Base-by-base conservation (phyloP, 2,797 vertebrate genomes). In the Spheniscus humboldti region DNA sequence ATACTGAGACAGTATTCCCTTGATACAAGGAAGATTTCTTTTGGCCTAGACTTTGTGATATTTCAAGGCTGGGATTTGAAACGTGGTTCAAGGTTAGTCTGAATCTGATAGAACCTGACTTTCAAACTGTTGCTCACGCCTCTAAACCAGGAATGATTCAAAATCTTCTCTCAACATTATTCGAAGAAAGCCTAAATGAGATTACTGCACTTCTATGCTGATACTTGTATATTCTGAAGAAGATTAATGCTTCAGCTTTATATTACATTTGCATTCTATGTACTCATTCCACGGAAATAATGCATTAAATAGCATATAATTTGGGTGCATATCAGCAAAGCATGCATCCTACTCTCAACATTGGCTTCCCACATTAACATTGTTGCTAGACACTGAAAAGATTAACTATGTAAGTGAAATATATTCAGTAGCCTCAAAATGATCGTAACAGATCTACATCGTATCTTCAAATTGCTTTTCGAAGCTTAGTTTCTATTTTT, bases 401-500 rank as follows among this genome's bases (percentile, higher is more conserved):
- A 98, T 97, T 97, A 98, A 97, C 92, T 91, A 96, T 2, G 10
- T 68, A 95, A 97, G 90, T 95, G 92, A 97, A 98, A 97, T 96
- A 97, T 62, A 96, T 94, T 98, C 97, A 97, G 97, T 97, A 97
- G 96, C 90, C 95, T 97, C 96, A 97, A 92, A 98, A 97, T 94
- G 92, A 98, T 97, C 68, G 64, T 87, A 97, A 96, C 91, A 95
- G 91, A 96, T 92, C 96, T 96, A 97, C 94, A 97, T 18, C 9
- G 2, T 90, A 95, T 93, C 94, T 97, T 98, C 94, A 97, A 97
- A 98, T 97, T 98, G 97, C 96, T 97, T 96, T 97, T 97, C 97
- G 96, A 97, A 98, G 94, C 94, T 93, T 96, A 67, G 89, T 93
- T 98, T 97, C 97, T 98, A 97, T 97, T 98, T 98, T 98, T 97